phyloP scores from a whole-genome alignment of 2,888 invertebrate genomes.

The Eupithecia inturbata region DNA sequence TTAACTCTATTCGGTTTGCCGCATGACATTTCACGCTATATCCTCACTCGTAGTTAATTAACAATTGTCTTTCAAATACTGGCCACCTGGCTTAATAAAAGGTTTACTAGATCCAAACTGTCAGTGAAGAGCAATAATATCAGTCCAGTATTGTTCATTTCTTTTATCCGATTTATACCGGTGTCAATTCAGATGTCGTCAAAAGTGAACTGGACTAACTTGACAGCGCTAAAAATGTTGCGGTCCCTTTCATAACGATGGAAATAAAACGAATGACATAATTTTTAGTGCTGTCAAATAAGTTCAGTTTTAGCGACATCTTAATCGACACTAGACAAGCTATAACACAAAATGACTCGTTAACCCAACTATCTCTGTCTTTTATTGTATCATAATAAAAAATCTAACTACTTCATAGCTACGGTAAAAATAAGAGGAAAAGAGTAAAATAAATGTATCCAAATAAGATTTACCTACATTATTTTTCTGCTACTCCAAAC shows the following conservation, averaged over 20 bases:
- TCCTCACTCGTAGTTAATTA: constrained; percentile 2
- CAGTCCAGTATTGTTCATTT: too few species aligned
- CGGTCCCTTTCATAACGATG: neutral
- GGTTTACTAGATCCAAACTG: neutral
- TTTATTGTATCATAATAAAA: neutral
- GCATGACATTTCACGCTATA: constrained; percentile 35
- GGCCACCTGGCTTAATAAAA: neutral
- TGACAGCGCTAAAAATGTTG: neutral
- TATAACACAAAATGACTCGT: neutral
- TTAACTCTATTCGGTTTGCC: constrained; percentile 19
- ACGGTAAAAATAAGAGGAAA: neutral
- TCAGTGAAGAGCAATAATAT: neutral
- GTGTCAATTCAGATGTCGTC: neutral
- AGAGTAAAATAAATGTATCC: neutral
- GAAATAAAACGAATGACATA: neutral
- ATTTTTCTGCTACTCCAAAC: constrained; percentile 27
- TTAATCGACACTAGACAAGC: neutral
- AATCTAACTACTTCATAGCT: neutral
- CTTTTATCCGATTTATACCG: too few species aligned
- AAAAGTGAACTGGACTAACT: too few species aligned
- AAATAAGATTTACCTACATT: constrained; percentile 19
- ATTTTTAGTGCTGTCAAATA: neutral
- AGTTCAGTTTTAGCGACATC: neutral
- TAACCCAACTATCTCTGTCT: neutral
- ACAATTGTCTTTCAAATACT: neutral